These are phyloP conservation scores for Geodia barretti DNA, from an alignment of 37 sponge, comb jelly and placozoan species.

Conservation along the genomic window DNA sequence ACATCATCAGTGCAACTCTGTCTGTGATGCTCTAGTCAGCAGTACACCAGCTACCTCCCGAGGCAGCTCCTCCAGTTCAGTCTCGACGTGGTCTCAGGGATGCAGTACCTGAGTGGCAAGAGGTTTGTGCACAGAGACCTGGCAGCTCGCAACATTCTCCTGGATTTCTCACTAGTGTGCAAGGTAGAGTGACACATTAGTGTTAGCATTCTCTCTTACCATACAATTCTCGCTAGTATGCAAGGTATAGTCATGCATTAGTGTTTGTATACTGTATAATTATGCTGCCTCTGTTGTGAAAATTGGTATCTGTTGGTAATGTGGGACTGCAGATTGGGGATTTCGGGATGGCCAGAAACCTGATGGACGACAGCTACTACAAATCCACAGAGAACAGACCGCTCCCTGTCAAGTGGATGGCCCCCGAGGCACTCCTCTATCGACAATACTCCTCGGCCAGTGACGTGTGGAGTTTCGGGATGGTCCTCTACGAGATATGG, in stretches of 20 bases:
- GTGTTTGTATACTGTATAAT: not conserved
- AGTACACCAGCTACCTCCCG: not conserved
- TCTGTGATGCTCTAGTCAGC: not conserved
- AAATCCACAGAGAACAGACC: not conserved
- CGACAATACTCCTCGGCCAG: slow-evolving; percentile 51
- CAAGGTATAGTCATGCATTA: not conserved
- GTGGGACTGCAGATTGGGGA: slow-evolving; percentile 12
- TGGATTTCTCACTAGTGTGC: not conserved
- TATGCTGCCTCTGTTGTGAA: not conserved
- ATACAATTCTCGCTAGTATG: not conserved
- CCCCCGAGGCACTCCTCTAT: slow-evolving; percentile 48
- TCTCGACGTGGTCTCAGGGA: not conserved
- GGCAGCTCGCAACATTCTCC: not conserved
- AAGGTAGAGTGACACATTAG: no score
- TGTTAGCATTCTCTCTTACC: no score
- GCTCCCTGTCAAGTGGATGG: slow-evolving; percentile 22
- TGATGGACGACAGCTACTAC: not conserved
- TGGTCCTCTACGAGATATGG: slow-evolving; percentile 74
- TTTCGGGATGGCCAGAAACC: slow-evolving; percentile 21
- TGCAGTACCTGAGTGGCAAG: not conserved
- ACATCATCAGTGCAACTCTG: no score
- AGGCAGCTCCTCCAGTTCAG: not conserved
- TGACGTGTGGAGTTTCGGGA: slow-evolving; percentile 75
- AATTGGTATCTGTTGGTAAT: no score
- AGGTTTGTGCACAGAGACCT: not conserved